Conservation (phyloP, 2,888 invertebrate species). For the Cantharis flavilabris region DNA sequence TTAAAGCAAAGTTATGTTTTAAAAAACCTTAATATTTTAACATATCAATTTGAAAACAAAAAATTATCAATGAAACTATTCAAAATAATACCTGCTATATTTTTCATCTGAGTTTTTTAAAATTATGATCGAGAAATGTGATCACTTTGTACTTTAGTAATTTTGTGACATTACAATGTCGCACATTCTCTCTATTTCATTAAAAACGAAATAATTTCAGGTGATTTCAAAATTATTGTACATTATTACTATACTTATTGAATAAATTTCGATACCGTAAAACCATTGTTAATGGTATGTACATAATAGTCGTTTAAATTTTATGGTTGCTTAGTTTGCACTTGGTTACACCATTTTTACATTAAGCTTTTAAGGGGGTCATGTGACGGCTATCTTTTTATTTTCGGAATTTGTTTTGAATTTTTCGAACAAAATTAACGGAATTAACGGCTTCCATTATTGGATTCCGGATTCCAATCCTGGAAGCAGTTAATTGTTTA, state of each 20-base stretch:
- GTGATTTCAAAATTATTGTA: background rate
- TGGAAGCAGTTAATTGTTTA: too few relatives aligned
- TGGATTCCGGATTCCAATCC: too few relatives aligned
- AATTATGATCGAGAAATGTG: background rate
- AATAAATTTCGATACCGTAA: background rate
- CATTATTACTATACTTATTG: background rate
- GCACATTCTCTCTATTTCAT: too few relatives aligned
- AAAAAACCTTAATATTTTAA: background rate
- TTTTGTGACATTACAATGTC: background rate
- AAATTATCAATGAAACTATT: too few relatives aligned
- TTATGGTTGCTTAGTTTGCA: background rate
- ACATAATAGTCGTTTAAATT: background rate
- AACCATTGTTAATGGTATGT: background rate
- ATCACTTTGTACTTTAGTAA: background rate
- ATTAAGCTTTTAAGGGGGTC: background rate
- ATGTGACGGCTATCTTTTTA: too few relatives aligned
- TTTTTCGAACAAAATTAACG: too few relatives aligned
- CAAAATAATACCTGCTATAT: too few relatives aligned
- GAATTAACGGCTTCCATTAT: too few relatives aligned
- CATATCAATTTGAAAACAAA: too few relatives aligned
- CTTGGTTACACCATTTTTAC: background rate
- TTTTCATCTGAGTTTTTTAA: too few relatives aligned
- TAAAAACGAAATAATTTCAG: background rate
- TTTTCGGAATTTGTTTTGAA: too few relatives aligned
- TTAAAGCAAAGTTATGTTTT: background rate